Conservation (phyloP, 2,888 invertebrate species). For the Mellilla xanthometata region DNA sequence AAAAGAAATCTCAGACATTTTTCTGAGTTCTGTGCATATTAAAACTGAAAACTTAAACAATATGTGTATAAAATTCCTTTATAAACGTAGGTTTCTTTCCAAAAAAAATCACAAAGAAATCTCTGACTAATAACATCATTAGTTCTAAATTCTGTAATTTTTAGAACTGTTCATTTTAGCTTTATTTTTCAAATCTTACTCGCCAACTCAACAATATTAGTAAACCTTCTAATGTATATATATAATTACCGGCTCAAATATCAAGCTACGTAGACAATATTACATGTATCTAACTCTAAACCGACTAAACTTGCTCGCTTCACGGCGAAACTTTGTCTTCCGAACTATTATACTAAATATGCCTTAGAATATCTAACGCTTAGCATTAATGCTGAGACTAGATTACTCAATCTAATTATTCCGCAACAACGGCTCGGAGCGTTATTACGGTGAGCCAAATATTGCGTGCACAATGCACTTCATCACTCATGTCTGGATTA, state of each 20-base stretch:
- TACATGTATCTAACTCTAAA: slow-evolving; percentile 5
- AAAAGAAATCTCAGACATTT: no score
- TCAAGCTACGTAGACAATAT: slow-evolving; percentile 11
- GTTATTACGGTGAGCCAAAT: slow-evolving; percentile 28
- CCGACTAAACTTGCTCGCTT: slow-evolving; percentile 11
- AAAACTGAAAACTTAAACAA: no score
- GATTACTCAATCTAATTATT: slow-evolving; percentile 25
- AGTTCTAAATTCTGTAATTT: no score
- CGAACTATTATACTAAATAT: slow-evolving; percentile 24
- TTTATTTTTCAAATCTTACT: no score
- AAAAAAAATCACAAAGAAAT: no score
- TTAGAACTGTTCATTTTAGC: no score
- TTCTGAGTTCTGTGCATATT: no score
- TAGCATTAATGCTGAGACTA: background rate
- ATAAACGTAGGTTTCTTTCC: no score
- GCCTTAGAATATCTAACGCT: slow-evolving; percentile 27
- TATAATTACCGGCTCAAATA: slow-evolving; percentile 1
- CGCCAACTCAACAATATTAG: no score
- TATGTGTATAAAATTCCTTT: no score
- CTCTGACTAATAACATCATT: no score
- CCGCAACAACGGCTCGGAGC: slow-evolving; percentile 14
- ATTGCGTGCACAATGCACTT: slow-evolving; percentile 42
- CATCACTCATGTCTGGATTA: slow-evolving; percentile 52
- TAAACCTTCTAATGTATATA: slow-evolving; percentile 4
- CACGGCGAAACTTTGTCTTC: slow-evolving; percentile 14